Percentiles rank a stretch among this genome's conserved stretches.
phyloP scores from a whole-genome alignment of 2,888 invertebrate species.

The Cheilosia soror region DNA sequence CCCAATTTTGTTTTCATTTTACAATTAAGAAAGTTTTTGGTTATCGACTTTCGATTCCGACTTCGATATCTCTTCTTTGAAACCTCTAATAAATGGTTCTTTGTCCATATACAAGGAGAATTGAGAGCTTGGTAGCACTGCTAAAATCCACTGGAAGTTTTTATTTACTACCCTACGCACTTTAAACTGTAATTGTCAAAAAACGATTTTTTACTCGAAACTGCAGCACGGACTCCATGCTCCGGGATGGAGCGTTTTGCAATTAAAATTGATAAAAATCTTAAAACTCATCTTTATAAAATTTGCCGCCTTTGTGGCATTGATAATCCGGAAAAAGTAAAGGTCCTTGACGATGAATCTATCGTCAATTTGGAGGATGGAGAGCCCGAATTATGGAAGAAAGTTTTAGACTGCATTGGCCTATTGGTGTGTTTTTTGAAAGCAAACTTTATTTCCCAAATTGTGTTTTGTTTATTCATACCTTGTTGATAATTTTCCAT shows the following conservation, averaged over 20 bases:
- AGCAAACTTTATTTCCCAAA: not conserved
- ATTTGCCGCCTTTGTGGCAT: conserved; percentile 83
- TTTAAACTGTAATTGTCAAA: conserved; percentile 69
- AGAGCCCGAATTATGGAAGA: conserved; percentile 81
- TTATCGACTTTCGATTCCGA: too few species aligned
- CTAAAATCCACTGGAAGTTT: not conserved
- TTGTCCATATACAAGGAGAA: not conserved
- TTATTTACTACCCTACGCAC: conserved; percentile 33
- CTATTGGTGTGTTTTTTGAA: conserved; percentile 78
- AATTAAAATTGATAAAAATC: conserved; percentile 82
- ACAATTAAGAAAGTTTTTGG: too few species aligned
- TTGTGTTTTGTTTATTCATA: conserved; percentile 48
- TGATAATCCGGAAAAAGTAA: conserved; percentile 82
- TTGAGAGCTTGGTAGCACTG: conserved; percentile 29
- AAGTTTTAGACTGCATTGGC: conserved; percentile 81
- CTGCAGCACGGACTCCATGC: conserved; percentile 52
- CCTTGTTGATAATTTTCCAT: not conserved
- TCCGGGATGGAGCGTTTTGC: conserved; percentile 81
- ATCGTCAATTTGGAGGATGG: conserved; percentile 77
- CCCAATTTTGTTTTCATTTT: too few species aligned
- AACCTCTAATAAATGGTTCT: too few species aligned
- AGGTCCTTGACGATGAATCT: conserved; percentile 77
- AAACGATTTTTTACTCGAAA: conserved; percentile 67
- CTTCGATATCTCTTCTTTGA: too few species aligned
- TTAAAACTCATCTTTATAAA: conserved; percentile 82